Conservation (phyloP, 2,113 vertebrate species). For the Dipodomys merriami region DNA sequence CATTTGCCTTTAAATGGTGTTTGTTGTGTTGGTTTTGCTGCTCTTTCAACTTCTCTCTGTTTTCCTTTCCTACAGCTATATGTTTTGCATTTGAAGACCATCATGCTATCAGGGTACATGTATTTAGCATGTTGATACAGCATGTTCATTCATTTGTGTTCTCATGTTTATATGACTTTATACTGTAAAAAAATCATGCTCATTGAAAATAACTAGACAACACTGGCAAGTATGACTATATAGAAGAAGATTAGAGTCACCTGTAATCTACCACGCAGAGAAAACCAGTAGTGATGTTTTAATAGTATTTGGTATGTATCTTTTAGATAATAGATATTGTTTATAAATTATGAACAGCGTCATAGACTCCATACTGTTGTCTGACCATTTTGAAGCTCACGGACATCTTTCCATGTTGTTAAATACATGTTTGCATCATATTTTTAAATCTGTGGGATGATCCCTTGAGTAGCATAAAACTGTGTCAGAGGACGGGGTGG, state of each 20-base stretch:
- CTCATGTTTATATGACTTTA: constrained; percentile 59
- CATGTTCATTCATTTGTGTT: constrained; percentile 74
- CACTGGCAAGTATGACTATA: background rate
- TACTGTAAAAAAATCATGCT: constrained; percentile 12
- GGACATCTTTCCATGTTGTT: constrained; percentile 31
- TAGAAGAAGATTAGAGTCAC: background rate
- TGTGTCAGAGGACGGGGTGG: background rate
- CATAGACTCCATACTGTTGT: background rate
- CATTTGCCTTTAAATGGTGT: constrained; percentile 63
- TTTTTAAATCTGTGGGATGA: background rate
- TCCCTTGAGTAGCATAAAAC: background rate
- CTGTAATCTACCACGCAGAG: background rate
- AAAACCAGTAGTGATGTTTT: background rate
- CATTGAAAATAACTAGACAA: background rate
- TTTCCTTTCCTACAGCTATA: constrained; percentile 77
- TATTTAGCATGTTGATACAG: constrained; percentile 76
- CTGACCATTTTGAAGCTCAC: background rate
- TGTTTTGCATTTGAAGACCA: constrained; percentile 81
- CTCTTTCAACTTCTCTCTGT: constrained; percentile 75
- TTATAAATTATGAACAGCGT: background rate
- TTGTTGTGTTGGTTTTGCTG: constrained; percentile 64
- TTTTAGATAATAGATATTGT: background rate
- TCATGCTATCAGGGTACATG: constrained; percentile 78
- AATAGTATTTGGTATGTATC: background rate
- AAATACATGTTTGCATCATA: background rate